Conservation (phyloP, 2,113 vertebrate genomes). For the Notarius quadriscutis region DNA sequence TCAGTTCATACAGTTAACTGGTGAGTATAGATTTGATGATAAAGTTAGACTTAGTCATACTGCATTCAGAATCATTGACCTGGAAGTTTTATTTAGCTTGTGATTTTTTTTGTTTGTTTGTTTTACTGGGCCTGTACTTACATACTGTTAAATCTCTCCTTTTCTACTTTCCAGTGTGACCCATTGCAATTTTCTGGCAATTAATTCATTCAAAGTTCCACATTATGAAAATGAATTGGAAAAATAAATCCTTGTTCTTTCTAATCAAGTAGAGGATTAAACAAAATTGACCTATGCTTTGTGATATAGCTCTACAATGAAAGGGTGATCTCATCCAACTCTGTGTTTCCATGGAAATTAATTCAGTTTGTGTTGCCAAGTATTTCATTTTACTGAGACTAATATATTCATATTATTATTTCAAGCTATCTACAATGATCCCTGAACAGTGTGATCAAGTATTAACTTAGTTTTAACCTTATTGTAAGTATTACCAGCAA, state of each 20-base stretch:
- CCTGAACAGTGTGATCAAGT: conserved; percentile 54
- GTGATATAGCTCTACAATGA: conserved; percentile 39
- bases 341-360: conserved; percentile 55
- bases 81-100: not conserved
- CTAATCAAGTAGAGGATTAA: conserved; percentile 51
- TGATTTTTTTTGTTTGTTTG: too few relatives aligned
- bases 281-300: conserved; percentile 46
- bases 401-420: conserved; percentile 63
- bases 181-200: not conserved
- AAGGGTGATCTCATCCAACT: conserved; percentile 45
- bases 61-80: not conserved
- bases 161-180: not conserved
- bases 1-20: not conserved
- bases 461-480: conserved; percentile 53
- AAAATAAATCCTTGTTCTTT: conserved; percentile 46
- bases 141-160: not conserved
- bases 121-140: not conserved
- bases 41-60: not conserved
- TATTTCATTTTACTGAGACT: conserved; percentile 48
- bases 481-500: conserved; percentile 52
- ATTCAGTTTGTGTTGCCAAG: conserved; percentile 38
- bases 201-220: not conserved
- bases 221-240: not conserved
- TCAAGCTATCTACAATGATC: conserved; percentile 58
- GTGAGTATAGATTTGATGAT: not conserved